Conservation (phyloP, 2,113 vertebrate species). For the Corythornis vintsioides region DNA sequence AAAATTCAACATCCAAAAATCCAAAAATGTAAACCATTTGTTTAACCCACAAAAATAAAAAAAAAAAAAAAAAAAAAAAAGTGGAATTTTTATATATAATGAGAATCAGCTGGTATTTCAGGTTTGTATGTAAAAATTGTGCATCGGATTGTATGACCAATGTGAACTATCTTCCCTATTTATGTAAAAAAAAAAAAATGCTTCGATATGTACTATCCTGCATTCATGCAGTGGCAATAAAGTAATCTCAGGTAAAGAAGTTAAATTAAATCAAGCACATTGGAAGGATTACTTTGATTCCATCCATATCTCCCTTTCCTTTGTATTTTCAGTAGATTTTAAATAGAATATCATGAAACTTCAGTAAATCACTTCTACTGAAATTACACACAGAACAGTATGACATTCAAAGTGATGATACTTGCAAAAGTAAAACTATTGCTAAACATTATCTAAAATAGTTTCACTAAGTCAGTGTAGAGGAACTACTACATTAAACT, state of each 20-base stretch:
- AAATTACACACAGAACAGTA: neutral
- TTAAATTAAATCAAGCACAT: neutral
- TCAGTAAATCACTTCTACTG: slow-evolving; percentile 1
- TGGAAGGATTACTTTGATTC: neutral
- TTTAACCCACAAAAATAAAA: too few relatives aligned
- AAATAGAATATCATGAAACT: neutral
- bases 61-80: neutral
- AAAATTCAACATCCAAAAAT: too few relatives aligned
- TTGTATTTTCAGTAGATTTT: slow-evolving; percentile 32
- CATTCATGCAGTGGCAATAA: neutral
- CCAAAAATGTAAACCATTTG: too few relatives aligned
- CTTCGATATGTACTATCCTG: neutral
- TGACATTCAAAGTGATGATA: slow-evolving; percentile 24
- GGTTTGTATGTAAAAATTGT: neutral
- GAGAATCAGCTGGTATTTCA: neutral
- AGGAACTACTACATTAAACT: slow-evolving; percentile 52
- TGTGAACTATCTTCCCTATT: neutral
- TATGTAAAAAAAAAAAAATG: neutral
- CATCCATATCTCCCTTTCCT: neutral
- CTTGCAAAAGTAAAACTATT: slow-evolving; percentile 34
- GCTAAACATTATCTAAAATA: slow-evolving; percentile 24
- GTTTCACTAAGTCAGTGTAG: neutral
- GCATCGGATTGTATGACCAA: fast-evolving
- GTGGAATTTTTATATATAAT: neutral
- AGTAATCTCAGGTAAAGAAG: neutral